phyloP scores from a whole-genome alignment of 35 echinoderm and acorn worm species.

The Holothuria glaberrima region DNA sequence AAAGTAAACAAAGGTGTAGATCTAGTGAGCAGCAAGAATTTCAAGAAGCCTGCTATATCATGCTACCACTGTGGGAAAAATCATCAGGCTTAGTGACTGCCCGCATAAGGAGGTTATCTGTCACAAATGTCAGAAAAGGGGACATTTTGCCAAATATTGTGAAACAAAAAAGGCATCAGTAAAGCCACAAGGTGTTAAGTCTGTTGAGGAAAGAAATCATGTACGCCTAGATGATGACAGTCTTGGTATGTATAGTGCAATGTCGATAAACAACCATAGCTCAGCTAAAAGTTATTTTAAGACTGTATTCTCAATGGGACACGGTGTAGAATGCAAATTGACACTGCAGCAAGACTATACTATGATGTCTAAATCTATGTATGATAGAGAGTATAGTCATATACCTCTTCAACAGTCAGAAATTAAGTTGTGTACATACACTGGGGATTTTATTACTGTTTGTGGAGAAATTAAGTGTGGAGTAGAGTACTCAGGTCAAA shows the following conservation, averaged over 20 bases:
- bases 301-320: background rate
- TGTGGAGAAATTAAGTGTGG: slow-evolving; percentile 15
- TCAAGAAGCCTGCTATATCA: slow-evolving; percentile 6
- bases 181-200: background rate
- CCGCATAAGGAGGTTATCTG: slow-evolving; percentile 20
- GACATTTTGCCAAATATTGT: too few species aligned
- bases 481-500: slow-evolving; percentile 24
- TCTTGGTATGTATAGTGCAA: background rate
- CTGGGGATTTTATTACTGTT: slow-evolving; percentile 12
- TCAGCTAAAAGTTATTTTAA: background rate
- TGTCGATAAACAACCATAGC: background rate
- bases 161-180: background rate
- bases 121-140: slow-evolving; percentile 29
- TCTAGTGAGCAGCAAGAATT: slow-evolving; percentile 25
- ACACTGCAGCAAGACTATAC: background rate
- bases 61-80: background rate
- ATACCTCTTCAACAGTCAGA: slow-evolving; percentile 23
- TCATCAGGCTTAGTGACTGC: slow-evolving; percentile 40
- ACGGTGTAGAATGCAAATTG: too few species aligned
- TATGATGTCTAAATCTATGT: background rate
- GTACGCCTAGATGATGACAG: background rate
- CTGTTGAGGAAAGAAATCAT: background rate
- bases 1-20: slow-evolving; percentile 19
- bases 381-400: slow-evolving; percentile 16
- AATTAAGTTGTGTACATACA: slow-evolving; percentile 24